Conservation (phyloP, 1,140 invertebrate species). For the Octopus bimaculoides region DNA sequence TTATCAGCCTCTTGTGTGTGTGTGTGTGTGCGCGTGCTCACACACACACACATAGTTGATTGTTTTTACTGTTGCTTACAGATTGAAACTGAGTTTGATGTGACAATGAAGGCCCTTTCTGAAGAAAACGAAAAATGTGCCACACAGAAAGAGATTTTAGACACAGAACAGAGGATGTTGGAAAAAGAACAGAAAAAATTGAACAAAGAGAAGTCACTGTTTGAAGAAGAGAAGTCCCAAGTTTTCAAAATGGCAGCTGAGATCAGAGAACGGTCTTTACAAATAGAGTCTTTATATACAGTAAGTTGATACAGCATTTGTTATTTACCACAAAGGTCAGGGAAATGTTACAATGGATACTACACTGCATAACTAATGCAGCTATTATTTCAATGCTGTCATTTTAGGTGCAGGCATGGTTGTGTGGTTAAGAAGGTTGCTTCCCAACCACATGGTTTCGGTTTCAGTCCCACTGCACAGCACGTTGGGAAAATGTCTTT, state of each 20-base stretch:
- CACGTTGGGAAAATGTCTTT: too few species aligned
- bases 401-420: too few species aligned
- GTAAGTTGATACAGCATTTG: slow-evolving; percentile 26
- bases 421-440: too few species aligned
- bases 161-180: slow-evolving; percentile 43
- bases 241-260: slow-evolving; percentile 43
- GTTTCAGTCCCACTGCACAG: too few species aligned
- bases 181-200: slow-evolving; percentile 32
- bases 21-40: too few species aligned
- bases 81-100: slow-evolving; percentile 50
- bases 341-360: too few species aligned
- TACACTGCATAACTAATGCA: too few species aligned
- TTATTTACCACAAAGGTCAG: too few species aligned
- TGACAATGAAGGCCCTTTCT: slow-evolving; percentile 40
- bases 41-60: background rate
- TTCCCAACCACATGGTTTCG: too few species aligned
- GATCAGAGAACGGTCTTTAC: slow-evolving; percentile 43
- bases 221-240: slow-evolving; percentile 44
- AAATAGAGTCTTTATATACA: slow-evolving; percentile 46
- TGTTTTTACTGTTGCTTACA: slow-evolving; percentile 15
- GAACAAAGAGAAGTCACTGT: slow-evolving; percentile 35
- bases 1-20: too few species aligned
- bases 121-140: slow-evolving; percentile 40
- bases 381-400: too few species aligned
- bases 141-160: slow-evolving; percentile 34